phyloP scores from a whole-genome alignment of 2,113 vertebrate genomes.

The Abramis brama region DNA sequence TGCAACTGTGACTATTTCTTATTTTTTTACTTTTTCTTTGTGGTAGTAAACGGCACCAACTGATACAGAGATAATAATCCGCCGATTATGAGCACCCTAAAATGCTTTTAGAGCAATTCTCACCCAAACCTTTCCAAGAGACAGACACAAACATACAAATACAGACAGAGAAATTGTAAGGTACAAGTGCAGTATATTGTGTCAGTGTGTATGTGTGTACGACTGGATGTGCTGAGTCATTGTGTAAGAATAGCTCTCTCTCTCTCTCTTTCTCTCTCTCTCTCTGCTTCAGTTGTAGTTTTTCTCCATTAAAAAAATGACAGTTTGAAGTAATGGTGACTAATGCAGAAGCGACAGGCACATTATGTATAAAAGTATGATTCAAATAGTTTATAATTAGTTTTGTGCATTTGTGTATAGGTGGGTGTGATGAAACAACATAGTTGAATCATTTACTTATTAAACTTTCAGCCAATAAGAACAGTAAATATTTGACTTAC shows the following conservation, averaged over 20 bases:
- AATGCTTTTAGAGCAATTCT: slow-evolving; percentile 19
- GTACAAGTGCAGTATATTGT: neutral
- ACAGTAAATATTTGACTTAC: neutral
- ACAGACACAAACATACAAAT: slow-evolving; percentile 14
- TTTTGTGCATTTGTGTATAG: neutral
- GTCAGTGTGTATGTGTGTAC: slow-evolving; percentile 8
- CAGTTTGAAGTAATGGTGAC: neutral
- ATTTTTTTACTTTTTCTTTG: neutral
- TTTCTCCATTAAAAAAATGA: slow-evolving; percentile 32
- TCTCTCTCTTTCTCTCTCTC: slow-evolving; percentile 51
- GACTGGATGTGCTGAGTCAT: slow-evolving; percentile 21
- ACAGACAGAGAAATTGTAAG: neutral
- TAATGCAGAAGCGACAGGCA: slow-evolving; percentile 4
- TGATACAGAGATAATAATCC: slow-evolving; percentile 10
- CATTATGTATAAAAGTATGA: slow-evolving; percentile 5
- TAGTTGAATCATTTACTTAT: slow-evolving; percentile 36
- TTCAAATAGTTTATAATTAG: neutral
- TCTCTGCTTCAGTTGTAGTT: slow-evolving; percentile 62
- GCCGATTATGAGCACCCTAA: neutral
- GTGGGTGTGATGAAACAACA: slow-evolving; percentile 5
- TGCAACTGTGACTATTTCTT: neutral
- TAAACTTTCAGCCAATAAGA: slow-evolving; percentile 32
- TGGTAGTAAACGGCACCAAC: neutral
- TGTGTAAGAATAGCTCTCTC: slow-evolving; percentile 51
- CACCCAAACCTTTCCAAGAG: neutral